Base-by-base conservation (phyloP, 2,888 invertebrate species). In the Hipparchia sbordonii region DNA sequence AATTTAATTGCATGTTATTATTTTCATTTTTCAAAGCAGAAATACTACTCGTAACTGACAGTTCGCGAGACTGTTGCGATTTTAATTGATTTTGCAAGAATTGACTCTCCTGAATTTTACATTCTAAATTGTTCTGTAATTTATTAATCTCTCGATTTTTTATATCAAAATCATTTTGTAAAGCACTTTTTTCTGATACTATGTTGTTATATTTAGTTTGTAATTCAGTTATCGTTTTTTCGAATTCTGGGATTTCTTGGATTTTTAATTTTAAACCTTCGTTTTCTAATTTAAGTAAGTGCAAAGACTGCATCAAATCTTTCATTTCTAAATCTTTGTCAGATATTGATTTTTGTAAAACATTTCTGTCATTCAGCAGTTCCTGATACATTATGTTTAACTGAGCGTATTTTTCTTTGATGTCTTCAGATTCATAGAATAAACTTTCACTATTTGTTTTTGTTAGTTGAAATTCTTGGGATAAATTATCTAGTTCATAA, bases 81-180 rank as follows among this genome's bases (percentile, higher is more conserved):
- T 82, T 80, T 10, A 89, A 77, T 73, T 87, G 78, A 59, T 82
- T 72, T 65, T 71, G 74, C 66, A 91, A 78, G 5, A 79, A 76
- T 72, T 72, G 77, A 70, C 89, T 90, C 79, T 91, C 89, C 71
- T 86, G 82, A 52, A 80, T 84, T 82, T 86, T 88, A 2, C 33
- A 76, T 74, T 90, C 82, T 59, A 92, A 78, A 6, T 72, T 77
- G 65, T 84, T 81, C 54, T 78, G 78, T 68, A 89, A 81, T 72
- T 82, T 78, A 71, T 83, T 84, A 1, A 85, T 72, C 81, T 87
- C 84, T 51, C 82, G 77, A 12, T 72, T 82, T 84, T 88, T 88
- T 39, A 74, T 76, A 54, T 84, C 78, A 54, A 81, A 80, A 72
- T 85, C 84, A 59, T 74, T 76, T 72, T 86, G 80, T 59, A 89